These are phyloP conservation scores for Eupithecia exiguata DNA, from an alignment of 2,888 invertebrate species.

Conservation along the genomic window DNA sequence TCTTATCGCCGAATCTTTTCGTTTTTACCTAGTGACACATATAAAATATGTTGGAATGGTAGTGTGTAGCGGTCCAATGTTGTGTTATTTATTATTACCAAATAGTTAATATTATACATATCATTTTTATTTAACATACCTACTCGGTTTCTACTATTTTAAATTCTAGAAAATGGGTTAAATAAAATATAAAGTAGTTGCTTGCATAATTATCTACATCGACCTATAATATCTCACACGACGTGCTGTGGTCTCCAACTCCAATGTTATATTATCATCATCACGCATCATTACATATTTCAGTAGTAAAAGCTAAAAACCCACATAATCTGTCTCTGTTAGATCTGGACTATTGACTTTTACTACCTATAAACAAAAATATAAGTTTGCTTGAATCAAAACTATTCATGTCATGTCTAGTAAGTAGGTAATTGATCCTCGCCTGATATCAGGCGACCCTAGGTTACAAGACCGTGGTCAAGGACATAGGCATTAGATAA, in stretches of 20 bases:
- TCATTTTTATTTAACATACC: not conserved
- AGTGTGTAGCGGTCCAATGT: not conserved
- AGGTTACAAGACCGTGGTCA: conserved; percentile 60
- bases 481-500: conserved; percentile 56
- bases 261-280: not conserved
- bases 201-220: not conserved
- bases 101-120: not conserved
- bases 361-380: not conserved
- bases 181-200: not conserved
- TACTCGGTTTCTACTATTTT: not conserved
- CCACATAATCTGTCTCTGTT: not conserved
- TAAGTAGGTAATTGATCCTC: conserved; percentile 43
- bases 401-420: not conserved
- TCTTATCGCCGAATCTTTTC: conserved; percentile 65
- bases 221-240: not conserved
- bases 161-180: not conserved
- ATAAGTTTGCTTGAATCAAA: not conserved
- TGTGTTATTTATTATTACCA: not conserved
- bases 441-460: conserved; percentile 51
- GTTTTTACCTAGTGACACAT: conserved; percentile 58
- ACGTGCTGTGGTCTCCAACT: not conserved
- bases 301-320: not conserved
- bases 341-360: not conserved
- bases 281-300: not conserved
- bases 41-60: conserved; percentile 44